Base-by-base conservation (phyloP, 1,140 invertebrate species). In the Zaprionus kolodkinae region DNA sequence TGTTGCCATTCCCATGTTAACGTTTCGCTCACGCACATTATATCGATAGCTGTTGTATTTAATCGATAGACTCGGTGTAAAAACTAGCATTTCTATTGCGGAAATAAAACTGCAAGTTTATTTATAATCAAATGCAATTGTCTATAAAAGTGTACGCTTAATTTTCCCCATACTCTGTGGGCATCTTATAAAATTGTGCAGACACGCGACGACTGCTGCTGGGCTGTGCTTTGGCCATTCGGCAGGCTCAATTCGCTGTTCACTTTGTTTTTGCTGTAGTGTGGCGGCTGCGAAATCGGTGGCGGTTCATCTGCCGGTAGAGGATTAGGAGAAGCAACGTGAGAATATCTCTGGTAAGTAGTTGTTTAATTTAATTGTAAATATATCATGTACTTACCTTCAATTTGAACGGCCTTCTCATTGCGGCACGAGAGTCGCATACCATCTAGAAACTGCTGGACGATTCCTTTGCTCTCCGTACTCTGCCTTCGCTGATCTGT, bases 181-280 rank as follows among this genome's bases (percentile, higher is more conserved):
- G 45, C 21, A 27, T 84, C 76, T 85, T 92, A 92, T 91, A 92
- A 91, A 74, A 92, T 92, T 54, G 91, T 91, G 91, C 91, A 92
- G 36, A 92, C 91, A 64, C 91, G 88, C 35, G 91, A 92, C 63
- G 91, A 81, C 55, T 91, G 84, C 55, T 91, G 84, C 48, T 89
- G 77, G 38, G 85, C 78, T 27, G 62, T 82, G 35, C 66, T 68
- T 59, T 80, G 71, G 10, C 84, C 84, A 54, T 89, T 89, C 66
- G 62, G 83, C 55, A 89, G 60, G 55, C 85, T 89, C 43, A 89
- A 40, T 79, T 90, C 86, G 73, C 81, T 90, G 64, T 90, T 82
- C 17, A 90, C 86, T 73, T 90, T 90, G 82, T 90, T 90, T 60
- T 78, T 91, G 74, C 48, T 85, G 65, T 71, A 71, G 70, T 85